A percentile compares a stretch with the other conserved stretches of the same genome.
Conservation (phyloP, 2,113 vertebrate genomes). For the Donacobius atricapilla region DNA sequence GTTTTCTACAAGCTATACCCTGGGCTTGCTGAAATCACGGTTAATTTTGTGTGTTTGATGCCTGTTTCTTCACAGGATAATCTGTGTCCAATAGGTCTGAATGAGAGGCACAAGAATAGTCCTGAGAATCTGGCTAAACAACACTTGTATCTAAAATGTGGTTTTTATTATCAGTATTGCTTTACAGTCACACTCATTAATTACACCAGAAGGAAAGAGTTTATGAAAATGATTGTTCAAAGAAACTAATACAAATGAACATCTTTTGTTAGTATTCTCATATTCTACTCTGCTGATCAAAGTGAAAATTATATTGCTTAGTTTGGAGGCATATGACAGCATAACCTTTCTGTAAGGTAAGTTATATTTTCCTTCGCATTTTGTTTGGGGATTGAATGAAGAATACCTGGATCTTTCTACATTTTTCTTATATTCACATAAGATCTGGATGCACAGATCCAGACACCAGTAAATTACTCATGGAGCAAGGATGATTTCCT, state of each 20-base stretch:
- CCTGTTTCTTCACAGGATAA: not conserved
- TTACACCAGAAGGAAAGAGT: not conserved
- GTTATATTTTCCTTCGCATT: not conserved
- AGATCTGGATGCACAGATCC: not conserved
- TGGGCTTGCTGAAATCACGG: not conserved
- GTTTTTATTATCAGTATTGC: not conserved
- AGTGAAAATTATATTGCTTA: not conserved
- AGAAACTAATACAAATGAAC: not conserved
- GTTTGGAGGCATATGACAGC: not conserved
- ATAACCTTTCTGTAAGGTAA: not conserved
- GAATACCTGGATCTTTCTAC: not conserved
- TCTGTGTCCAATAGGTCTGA: not conserved
- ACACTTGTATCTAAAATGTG: not conserved
- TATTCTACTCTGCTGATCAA: not conserved
- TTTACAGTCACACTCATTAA: not conserved
- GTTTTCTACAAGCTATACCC: not conserved
- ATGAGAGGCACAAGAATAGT: not conserved
- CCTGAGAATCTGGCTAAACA: not conserved
- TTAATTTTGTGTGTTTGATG: not conserved
- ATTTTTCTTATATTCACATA: not conserved
- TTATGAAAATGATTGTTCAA: not conserved
- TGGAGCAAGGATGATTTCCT: not conserved
- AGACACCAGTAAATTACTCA: not conserved
- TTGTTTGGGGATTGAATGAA: not conserved
- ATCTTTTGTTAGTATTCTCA: not conserved